Percentiles rank a stretch among this genome's conserved stretches.
These are phyloP conservation scores for Phoxinus dragarum DNA, from an alignment of 2,797 vertebrate species.

Conservation along the genomic window DNA sequence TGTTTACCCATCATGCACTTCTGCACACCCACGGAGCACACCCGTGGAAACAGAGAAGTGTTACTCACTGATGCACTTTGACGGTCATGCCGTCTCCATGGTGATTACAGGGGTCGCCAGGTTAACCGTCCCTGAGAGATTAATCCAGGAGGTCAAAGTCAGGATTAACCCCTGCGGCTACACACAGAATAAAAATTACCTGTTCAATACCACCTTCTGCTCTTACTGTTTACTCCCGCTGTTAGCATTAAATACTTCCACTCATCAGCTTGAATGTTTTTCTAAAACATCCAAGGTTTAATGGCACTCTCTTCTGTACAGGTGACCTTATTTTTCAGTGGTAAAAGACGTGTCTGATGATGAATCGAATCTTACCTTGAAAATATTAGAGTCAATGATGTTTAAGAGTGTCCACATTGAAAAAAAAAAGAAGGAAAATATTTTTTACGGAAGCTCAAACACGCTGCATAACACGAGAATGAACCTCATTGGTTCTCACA, in stretches of 20 bases:
- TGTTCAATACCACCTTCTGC: constrained; percentile 30
- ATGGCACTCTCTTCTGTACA: not conserved
- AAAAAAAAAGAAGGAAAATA: too few species aligned
- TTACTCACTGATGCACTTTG: constrained; percentile 25
- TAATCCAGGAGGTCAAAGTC: constrained; percentile 55
- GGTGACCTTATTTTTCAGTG: not conserved
- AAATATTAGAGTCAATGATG: not conserved
- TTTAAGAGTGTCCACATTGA: not conserved
- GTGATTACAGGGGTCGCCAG: constrained; percentile 33
- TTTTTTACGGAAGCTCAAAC: not conserved
- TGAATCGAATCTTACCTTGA: not conserved
- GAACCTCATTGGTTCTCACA: too few species aligned
- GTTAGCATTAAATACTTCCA: constrained; percentile 29
- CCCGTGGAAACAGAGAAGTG: not conserved
- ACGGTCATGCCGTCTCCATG: constrained; percentile 31
- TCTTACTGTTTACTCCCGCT: constrained; percentile 11
- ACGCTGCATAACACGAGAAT: too few species aligned
- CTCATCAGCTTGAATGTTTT: not conserved
- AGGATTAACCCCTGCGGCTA: constrained; percentile 53
- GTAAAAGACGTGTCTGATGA: not conserved
- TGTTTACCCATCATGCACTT: constrained; percentile 22
- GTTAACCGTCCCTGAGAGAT: constrained; percentile 51
- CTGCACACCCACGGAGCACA: not conserved
- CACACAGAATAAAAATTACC: constrained; percentile 47
- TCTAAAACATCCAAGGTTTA: not conserved